These are phyloP conservation scores for Cyclophora albipunctata DNA, from an alignment of 2,888 invertebrate genomes.

Conservation along the genomic window DNA sequence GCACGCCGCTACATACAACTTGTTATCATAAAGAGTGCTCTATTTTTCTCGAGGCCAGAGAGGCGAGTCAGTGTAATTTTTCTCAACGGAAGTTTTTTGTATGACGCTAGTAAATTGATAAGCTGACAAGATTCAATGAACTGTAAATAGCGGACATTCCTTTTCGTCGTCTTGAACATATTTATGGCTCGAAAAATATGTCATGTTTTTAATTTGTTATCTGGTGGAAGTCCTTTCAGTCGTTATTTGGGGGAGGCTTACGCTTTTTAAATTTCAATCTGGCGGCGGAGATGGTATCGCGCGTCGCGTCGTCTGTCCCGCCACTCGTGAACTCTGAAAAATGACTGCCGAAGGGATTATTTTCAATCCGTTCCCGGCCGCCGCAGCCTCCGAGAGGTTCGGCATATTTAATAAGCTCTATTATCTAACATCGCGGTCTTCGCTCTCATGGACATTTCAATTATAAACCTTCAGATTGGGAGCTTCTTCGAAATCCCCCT, in stretches of 20 bases:
- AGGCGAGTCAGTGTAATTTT: conserved; percentile 14
- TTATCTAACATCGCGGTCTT: conserved; percentile 50
- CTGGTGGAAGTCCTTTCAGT: conserved; percentile 27
- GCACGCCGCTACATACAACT: conserved; percentile 4
- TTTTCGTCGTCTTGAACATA: conserved; percentile 11
- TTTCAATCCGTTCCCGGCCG: conserved; percentile 51
- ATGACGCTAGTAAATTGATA: conserved; percentile 20
- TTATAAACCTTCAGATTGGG: conserved; percentile 39
- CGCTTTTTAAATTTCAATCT: conserved; percentile 50
- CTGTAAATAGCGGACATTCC: conserved; percentile 19
- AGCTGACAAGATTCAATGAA: conserved; percentile 21
- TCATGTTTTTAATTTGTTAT: conserved; percentile 30
- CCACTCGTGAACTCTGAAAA: conserved; percentile 45
- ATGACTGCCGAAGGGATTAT: conserved; percentile 55
- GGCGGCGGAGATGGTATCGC: conserved; percentile 44
- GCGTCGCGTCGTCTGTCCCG: conserved; percentile 28
- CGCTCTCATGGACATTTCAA: conserved; percentile 51
- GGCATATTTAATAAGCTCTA: conserved; percentile 60
- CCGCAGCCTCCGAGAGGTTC: conserved; percentile 40
- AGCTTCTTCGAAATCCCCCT: not conserved
- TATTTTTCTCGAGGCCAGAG: conserved; percentile 10
- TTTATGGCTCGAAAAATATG: conserved; percentile 24
- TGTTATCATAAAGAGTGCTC: conserved; percentile 11
- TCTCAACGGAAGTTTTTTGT: conserved; percentile 12
- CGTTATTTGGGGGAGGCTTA: conserved; percentile 38